Base-by-base conservation (phyloP, 1,140 invertebrate genomes). In the Nilaparvata lugens region DNA sequence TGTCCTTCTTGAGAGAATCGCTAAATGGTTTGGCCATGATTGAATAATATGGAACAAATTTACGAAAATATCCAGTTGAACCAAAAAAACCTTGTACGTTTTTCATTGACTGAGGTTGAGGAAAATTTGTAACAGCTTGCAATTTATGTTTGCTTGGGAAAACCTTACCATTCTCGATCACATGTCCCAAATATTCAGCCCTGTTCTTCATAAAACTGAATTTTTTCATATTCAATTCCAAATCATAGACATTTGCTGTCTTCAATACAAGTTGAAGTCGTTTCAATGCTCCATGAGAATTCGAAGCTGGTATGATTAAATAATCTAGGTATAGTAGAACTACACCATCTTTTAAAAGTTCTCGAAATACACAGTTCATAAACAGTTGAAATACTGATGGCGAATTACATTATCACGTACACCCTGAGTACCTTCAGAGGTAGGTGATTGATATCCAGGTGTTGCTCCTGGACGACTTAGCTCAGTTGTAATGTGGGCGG, bases 221-320 rank as follows among this genome's bases (percentile, higher is more conserved):
- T 61, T 76, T 76, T 56, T 73, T 70, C 68, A 67, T 66, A 24
- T 72, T 73, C 0, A 75, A 65, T 31, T 67, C 35, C 40, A 75
- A 62, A 2, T 70, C 73, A 67, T 72, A 71, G 0, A 72, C 57
- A 2, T 55, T 58, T 13, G 72, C 65, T 5, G 48, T 56, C 13
- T 58, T 28, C 11, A 65, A 19, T 6, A 60, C 21, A 24, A 48
- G 40, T 52, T 64, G 56, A n/a, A 69, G 53, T 23, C 60, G 61
- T 42, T 31, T 25, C 25, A 62, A 13, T 23, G 24, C 60, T 14
- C 62, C 56, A 43, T 62, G 23, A 11, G 31, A 28, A 16, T 51
- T 55, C 38, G 16, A 24, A 7, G 57, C 25, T 1, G 23, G 59
- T 4, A 64, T 54, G 18, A 65, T 62, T 14, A 59, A 38, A 58